Conservation (phyloP, 2,797 vertebrate genomes). For the Denticeps clupeoides region DNA sequence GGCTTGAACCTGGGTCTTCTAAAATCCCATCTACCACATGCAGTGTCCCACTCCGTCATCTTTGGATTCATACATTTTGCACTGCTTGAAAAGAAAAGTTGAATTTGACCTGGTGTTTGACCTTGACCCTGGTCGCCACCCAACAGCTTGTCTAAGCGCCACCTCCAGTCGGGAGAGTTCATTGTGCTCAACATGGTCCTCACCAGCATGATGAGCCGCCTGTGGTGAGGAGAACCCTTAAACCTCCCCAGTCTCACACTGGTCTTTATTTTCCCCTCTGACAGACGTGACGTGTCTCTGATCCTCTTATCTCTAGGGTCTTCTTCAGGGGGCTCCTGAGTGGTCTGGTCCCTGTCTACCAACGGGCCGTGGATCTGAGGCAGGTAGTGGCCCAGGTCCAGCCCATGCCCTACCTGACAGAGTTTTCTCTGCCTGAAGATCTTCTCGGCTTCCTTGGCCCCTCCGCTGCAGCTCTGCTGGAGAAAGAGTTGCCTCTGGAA, state of each 20-base stretch:
- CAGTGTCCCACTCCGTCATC: neutral
- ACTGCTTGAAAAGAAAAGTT: neutral
- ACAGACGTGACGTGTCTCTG: neutral
- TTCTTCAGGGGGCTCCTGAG: slow-evolving; percentile 50
- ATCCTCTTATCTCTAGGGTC: slow-evolving; percentile 35
- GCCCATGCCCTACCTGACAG: slow-evolving; percentile 53
- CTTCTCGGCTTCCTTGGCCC: slow-evolving; percentile 40
- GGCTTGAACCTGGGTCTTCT: too few relatives aligned
- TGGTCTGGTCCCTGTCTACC: slow-evolving; percentile 44
- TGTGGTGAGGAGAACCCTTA: slow-evolving; percentile 49
- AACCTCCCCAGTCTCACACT: neutral
- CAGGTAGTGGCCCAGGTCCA: slow-evolving; percentile 29
- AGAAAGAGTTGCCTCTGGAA: neutral
- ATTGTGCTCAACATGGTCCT: slow-evolving; percentile 53
- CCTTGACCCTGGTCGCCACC: neutral
- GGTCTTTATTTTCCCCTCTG: neutral
- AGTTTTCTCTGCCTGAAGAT: slow-evolving; percentile 44
- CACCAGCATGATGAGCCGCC: slow-evolving; percentile 56
- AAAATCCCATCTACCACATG: neutral
- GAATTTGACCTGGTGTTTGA: neutral
- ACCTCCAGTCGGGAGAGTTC: slow-evolving; percentile 51
- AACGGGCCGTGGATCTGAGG: slow-evolving; percentile 34
- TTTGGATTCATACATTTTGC: neutral
- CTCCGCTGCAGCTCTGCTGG: slow-evolving; percentile 14
- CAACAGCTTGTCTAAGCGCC: slow-evolving; percentile 47